Conservation (phyloP, 2,113 vertebrate genomes). For the Aplodontia rufa region DNA sequence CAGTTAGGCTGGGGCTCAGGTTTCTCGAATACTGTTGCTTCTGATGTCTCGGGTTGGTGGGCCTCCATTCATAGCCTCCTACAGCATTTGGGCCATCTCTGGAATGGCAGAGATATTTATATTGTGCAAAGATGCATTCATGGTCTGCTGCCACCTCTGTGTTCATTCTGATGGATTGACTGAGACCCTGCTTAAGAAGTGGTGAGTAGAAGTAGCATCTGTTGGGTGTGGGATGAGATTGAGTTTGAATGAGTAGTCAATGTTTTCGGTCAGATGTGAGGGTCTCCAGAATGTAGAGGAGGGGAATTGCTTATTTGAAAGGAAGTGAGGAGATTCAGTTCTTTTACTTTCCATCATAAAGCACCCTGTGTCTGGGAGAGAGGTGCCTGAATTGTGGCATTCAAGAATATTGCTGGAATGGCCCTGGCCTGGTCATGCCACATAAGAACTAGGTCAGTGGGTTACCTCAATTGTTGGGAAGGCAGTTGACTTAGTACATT, state of each 20-base stretch:
- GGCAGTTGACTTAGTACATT: not conserved
- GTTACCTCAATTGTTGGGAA: not conserved
- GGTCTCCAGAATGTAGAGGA: not conserved
- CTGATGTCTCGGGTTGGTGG: not conserved
- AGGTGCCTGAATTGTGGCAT: not conserved
- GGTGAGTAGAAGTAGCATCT: not conserved
- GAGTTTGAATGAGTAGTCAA: not conserved
- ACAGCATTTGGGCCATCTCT: not conserved
- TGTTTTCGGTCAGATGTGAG: not conserved
- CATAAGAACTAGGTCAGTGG: not conserved
- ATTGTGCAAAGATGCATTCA: fast-evolving
- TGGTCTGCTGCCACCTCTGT: not conserved
- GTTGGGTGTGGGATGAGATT: not conserved
- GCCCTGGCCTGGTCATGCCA: not conserved
- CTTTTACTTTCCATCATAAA: not conserved
- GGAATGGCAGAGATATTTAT: not conserved
- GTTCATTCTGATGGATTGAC: too few species aligned
- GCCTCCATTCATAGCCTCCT: not conserved
- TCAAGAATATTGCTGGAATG: not conserved
- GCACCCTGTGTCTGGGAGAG: not conserved
- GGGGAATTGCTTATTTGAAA: not conserved
- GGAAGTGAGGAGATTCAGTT: not conserved
- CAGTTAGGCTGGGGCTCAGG: not conserved
- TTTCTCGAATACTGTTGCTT: not conserved
- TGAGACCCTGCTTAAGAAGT: not conserved